Percentiles rank a stretch among this genome's conserved stretches.
phyloP scores from a whole-genome alignment of 1,140 invertebrate species.

The Ylistrum balloti region DNA sequence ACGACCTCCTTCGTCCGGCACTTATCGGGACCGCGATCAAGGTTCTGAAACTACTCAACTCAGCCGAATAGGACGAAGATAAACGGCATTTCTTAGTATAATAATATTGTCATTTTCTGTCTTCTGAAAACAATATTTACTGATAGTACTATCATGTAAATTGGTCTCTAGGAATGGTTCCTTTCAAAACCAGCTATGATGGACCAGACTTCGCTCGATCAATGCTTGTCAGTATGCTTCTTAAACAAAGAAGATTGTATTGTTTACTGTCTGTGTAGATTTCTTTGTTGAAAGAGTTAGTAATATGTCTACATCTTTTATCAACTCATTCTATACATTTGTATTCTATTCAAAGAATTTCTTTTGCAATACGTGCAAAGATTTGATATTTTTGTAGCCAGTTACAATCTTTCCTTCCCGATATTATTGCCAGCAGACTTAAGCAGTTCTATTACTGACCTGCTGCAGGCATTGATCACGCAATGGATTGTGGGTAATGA shows the following conservation, averaged over 20 bases:
- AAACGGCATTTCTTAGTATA: not conserved
- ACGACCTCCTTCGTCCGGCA: not conserved
- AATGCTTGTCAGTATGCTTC: too few species aligned
- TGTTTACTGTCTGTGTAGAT: not conserved
- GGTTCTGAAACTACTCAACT: conserved; percentile 12
- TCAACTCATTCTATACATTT: too few species aligned
- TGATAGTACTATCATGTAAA: not conserved
- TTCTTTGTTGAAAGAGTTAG: not conserved
- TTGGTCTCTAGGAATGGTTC: not conserved
- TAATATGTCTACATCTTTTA: too few species aligned
- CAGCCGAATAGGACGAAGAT: not conserved
- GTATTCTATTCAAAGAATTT: too few species aligned
- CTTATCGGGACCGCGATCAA: not conserved
- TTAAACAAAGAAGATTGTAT: not conserved
- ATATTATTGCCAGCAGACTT: too few species aligned
- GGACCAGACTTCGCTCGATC: not conserved
- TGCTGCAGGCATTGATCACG: not conserved
- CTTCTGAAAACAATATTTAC: not conserved
- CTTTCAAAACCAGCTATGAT: not conserved
- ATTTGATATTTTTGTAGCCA: too few species aligned
- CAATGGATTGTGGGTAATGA: not conserved
- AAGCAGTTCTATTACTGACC: too few species aligned
- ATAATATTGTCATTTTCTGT: not conserved
- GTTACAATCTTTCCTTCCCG: too few species aligned
- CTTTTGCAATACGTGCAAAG: too few species aligned